Percentiles rank a stretch among this genome's conserved stretches.
Evolutionary conservation across 2,113 vertebrate genomes (phyloP).

Genomic region (Aplodontia rufa): DNA sequence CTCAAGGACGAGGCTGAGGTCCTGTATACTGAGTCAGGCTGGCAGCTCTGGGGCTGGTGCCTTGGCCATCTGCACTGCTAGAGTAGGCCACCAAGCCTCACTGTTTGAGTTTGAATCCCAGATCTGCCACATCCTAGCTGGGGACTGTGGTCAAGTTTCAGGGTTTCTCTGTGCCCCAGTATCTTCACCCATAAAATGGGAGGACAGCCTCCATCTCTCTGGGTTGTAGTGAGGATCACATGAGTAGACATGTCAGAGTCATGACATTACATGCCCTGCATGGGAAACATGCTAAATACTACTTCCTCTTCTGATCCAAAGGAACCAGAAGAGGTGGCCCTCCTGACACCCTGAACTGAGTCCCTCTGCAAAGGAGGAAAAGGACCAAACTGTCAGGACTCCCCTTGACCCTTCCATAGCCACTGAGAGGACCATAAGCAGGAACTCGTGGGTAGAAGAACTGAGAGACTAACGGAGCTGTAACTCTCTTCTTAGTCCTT

Average conservation of each 20-base stretch:
- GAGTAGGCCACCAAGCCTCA: not conserved
- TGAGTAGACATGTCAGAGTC: not conserved
- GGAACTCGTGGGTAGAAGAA: not conserved
- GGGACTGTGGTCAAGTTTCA: not conserved
- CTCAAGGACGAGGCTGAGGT: not conserved
- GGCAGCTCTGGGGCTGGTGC: not conserved
- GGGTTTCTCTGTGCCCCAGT: not conserved
- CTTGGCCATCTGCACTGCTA: not conserved
- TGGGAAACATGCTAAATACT: not conserved
- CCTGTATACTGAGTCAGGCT: not conserved
- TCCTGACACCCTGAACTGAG: not conserved
- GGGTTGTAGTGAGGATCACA: not conserved
- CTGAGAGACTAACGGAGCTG: not conserved
- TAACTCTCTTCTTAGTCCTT: slow-evolving; percentile 82
- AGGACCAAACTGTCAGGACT: not conserved
- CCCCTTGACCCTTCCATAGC: not conserved
- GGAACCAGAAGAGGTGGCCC: fast-evolving
- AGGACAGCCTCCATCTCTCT: not conserved
- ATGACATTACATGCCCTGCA: too few species aligned
- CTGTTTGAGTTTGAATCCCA: not conserved
- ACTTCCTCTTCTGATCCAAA: not conserved
- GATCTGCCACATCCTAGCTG: not conserved
- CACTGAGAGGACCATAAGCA: not conserved
- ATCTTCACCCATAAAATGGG: not conserved
- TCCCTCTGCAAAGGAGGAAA: not conserved